Evolutionary conservation across 1,140 invertebrate species (phyloP).

Genomic region (Lithobius niger): DNA sequence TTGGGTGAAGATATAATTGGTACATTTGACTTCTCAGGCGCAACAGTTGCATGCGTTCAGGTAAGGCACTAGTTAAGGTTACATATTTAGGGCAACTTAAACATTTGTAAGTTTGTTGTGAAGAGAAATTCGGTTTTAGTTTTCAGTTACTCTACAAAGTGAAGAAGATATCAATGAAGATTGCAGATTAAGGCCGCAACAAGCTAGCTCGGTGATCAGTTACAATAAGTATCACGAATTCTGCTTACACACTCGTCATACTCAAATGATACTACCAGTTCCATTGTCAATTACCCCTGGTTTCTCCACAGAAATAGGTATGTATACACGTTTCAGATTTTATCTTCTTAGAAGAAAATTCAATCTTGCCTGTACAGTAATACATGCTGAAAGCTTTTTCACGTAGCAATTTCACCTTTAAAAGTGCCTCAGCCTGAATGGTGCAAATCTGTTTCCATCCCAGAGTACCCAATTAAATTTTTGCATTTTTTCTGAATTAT

Average conservation of each 20-base stretch:
- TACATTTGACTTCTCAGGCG: constrained; percentile 83
- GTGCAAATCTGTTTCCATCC: no score
- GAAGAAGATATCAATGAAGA: constrained; percentile 64
- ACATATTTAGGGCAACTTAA: constrained; percentile 1
- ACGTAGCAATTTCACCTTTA: no score
- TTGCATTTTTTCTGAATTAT: no score
- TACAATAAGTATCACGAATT: constrained; percentile 85
- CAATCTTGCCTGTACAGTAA: neutral
- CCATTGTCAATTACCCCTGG: constrained; percentile 86
- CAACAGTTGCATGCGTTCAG: constrained; percentile 85
- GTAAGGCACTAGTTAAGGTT: constrained; percentile 33
- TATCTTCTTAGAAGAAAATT: neutral
- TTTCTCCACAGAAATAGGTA: constrained; percentile 72
- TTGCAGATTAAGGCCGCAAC: constrained; percentile 41
- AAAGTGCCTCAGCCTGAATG: no score
- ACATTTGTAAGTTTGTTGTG: constrained; percentile 9
- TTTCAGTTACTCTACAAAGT: constrained; percentile 70
- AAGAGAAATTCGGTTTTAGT: constrained; percentile 40
- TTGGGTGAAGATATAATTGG: constrained; percentile 94
- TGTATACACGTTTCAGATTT: constrained; percentile 20
- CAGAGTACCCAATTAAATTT: no score
- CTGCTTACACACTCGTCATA: constrained; percentile 71
- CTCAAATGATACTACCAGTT: constrained; percentile 80
- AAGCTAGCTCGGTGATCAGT: constrained; percentile 41
- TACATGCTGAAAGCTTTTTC: neutral